phyloP scores from a whole-genome alignment of 1,140 invertebrate species.

The Globodera rostochiensis region DNA sequence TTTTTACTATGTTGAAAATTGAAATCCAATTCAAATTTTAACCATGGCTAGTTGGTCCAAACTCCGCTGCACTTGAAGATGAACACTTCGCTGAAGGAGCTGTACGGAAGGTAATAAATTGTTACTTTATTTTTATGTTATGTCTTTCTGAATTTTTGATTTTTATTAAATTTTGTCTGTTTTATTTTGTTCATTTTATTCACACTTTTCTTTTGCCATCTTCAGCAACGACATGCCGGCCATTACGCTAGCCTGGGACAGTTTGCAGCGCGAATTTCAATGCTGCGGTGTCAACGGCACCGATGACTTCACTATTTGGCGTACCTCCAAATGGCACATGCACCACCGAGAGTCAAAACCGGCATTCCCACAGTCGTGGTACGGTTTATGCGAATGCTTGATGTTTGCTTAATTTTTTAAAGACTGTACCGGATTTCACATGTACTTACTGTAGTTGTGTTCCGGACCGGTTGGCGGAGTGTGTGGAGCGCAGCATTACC shows the following conservation, averaged over 20 bases:
- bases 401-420: background rate
- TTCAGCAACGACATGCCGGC: constrained; percentile 45
- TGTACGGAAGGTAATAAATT: constrained; percentile 45
- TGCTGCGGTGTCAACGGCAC: constrained; percentile 65
- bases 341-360: constrained; percentile 54
- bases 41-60: constrained; percentile 48
- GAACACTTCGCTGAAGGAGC: constrained; percentile 60
- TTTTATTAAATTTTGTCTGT: no score
- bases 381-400: background rate
- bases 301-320: constrained; percentile 57
- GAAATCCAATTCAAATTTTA: no score
- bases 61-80: constrained; percentile 63
- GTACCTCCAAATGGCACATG: constrained; percentile 65
- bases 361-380: constrained; percentile 56
- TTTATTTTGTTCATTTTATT: no score
- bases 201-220: background rate
- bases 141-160: no score
- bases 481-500: background rate
- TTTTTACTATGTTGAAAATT: no score
- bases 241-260: constrained; percentile 61
- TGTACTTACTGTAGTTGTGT: constrained; percentile 21
- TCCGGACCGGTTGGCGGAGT: constrained; percentile 11
- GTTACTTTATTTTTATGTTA: no score
- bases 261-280: constrained; percentile 60
- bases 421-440: constrained; percentile 1